Evolutionary conservation across 2,888 invertebrate genomes (phyloP).

Genomic region (Agriopis marginaria): DNA sequence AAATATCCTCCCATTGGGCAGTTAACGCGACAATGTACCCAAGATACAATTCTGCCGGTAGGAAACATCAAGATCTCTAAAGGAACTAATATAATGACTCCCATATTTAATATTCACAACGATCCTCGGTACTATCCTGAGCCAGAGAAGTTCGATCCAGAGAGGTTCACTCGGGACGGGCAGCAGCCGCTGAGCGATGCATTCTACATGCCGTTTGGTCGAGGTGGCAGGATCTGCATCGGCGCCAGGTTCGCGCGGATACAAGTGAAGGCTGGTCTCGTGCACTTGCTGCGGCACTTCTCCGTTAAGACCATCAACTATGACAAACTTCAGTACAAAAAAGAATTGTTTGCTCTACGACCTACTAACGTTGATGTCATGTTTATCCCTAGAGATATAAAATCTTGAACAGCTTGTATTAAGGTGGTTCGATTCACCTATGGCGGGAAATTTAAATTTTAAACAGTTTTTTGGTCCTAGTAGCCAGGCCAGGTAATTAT

Average conservation of each 20-base stretch:
- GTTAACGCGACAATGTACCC: conserved; percentile 56
- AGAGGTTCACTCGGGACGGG: conserved; percentile 48
- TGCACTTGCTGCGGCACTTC: conserved; percentile 29
- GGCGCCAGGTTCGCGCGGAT: conserved; percentile 49
- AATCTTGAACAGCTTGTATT: not conserved
- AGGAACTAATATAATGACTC: conserved; percentile 61
- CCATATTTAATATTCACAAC: conserved; percentile 69
- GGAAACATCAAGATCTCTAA: conserved; percentile 67
- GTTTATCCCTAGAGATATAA: conserved; percentile 23
- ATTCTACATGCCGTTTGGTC: conserved; percentile 65
- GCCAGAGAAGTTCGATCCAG: conserved; percentile 69
- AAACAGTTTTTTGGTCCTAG: no score
- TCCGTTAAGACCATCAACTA: conserved; percentile 21
- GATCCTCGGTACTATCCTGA: conserved; percentile 76
- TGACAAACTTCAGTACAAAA: conserved; percentile 20
- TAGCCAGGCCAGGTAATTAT: no score
- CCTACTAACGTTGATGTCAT: conserved; percentile 28
- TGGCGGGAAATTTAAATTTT: no score
- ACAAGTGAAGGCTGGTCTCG: conserved; percentile 34
- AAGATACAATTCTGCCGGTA: conserved; percentile 62
- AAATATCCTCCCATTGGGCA: conserved; percentile 64
- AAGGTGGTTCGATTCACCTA: no score
- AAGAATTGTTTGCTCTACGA: conserved; percentile 27
- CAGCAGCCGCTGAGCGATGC: conserved; percentile 35
- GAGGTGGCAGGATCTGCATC: conserved; percentile 49